Evolutionary conservation across 2,888 invertebrate species (phyloP), one percentile per base, ranked within the genome.

Genomic region (Helobdella robusta): DNA sequence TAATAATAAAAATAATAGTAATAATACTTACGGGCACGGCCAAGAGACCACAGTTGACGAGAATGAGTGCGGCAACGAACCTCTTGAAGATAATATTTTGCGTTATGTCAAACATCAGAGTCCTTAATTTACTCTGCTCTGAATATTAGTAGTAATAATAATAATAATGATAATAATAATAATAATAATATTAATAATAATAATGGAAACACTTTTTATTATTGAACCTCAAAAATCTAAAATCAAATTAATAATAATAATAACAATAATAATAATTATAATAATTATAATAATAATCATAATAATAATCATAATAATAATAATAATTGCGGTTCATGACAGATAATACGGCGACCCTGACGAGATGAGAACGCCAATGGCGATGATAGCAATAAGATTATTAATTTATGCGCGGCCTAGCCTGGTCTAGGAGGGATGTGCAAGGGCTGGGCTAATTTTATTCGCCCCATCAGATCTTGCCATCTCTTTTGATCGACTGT

Each of bases 401-500:
- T 20, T n/a, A n/a, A n/a, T n/a, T n/a, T n/a, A n/a, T n/a, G 5
- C 34, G n/a, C 15, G n/a, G 52, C 15, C 59, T 69, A 67, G 70
- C 74, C 71, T 34, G 98, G 98, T 71, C 95, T 85, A 0, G 97
- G 97, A 0, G 98, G 98, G 68, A 98, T 83, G 80, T 98, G 98
- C 0, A 99, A 82, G 0, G 98, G 98, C 80, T 99, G 98, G 4
- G 98, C 97, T 75, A 99, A 93, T 83, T 97, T 97, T 80, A 99
- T 83, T 77, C 98, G 85, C 77, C 97, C 98, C 78, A 98, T 98
- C 68, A 99, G 83, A 78, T 99, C 98, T 80, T 97, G 92, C 98
- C 98, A 99, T 79, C 98, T 84, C 75, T 98, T 85, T 81, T 99
- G 98, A 80, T 99, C 98, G 8, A 99, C 98, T 1, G 98, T 99